phyloP scores from a whole-genome alignment of 53 echinoderm and acorn worm species.

The Zoroaster sp. region DNA sequence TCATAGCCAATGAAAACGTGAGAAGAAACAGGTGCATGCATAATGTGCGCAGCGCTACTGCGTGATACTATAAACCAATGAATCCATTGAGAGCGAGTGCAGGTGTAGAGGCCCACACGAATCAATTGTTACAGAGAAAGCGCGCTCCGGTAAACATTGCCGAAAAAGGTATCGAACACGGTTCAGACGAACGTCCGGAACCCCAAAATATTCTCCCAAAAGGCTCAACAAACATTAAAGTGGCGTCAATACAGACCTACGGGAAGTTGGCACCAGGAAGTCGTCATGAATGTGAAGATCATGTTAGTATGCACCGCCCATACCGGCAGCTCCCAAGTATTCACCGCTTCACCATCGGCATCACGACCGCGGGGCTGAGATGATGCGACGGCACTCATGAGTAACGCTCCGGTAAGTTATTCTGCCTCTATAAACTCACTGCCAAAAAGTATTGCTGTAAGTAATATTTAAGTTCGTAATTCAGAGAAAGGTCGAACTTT shows the following conservation, averaged over 20 bases:
- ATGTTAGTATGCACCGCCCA: slow-evolving; percentile 89
- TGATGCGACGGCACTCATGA: slow-evolving; percentile 89
- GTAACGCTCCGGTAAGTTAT: slow-evolving; percentile 87
- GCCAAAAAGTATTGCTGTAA: no score
- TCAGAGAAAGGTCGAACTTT: no score
- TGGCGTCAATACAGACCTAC: slow-evolving; percentile 48
- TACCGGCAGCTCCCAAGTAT: slow-evolving; percentile 90
- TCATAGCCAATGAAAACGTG: slow-evolving; percentile 41
- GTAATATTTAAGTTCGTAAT: no score
- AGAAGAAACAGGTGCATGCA: slow-evolving; percentile 57
- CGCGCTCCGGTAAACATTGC: slow-evolving; percentile 46
- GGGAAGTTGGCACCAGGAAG: slow-evolving; percentile 50
- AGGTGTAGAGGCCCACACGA: slow-evolving; percentile 41
- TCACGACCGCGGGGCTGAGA: slow-evolving; percentile 87
- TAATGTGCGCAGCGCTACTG: slow-evolving; percentile 40
- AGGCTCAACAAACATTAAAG: slow-evolving; percentile 14
- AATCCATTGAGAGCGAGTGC: slow-evolving; percentile 32
- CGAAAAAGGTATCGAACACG: background rate
- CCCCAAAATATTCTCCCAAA: background rate
- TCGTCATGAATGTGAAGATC: slow-evolving; percentile 86
- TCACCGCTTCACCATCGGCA: slow-evolving; percentile 90
- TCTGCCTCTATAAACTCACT: background rate
- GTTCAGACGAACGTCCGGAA: background rate
- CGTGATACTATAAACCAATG: slow-evolving; percentile 46
- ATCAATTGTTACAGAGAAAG: slow-evolving; percentile 41